Conservation (phyloP, 1,140 invertebrate species). For the Dendrolimus kikuchii region DNA sequence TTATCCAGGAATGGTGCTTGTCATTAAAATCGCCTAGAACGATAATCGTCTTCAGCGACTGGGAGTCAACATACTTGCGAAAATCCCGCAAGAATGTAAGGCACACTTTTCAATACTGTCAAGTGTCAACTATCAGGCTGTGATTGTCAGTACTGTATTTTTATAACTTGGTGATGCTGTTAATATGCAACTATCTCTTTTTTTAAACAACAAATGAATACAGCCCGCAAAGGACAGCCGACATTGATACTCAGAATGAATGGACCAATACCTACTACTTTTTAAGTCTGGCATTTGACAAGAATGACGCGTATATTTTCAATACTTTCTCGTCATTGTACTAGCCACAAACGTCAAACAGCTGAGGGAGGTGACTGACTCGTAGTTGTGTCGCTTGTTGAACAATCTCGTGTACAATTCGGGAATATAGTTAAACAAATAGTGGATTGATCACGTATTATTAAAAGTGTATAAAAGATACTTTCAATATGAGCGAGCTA, state of each 20-base stretch:
- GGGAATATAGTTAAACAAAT: slow-evolving; percentile 29
- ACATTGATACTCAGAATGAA: slow-evolving; percentile 6
- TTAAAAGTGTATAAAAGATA: slow-evolving; percentile 21
- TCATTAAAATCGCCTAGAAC: too few relatives aligned
- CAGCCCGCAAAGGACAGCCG: too few relatives aligned
- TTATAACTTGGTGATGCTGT: too few relatives aligned
- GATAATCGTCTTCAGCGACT: too few relatives aligned
- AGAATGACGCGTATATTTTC: slow-evolving; percentile 69
- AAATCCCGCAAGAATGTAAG: too few relatives aligned
- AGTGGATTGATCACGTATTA: slow-evolving; percentile 18
- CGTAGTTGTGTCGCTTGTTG: slow-evolving; percentile 62
- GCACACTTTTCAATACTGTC: too few relatives aligned
- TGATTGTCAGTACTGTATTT: too few relatives aligned
- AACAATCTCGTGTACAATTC: slow-evolving; percentile 41
- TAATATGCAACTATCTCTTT: too few relatives aligned
- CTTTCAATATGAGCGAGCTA: slow-evolving; percentile 78
- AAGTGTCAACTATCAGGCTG: too few relatives aligned
- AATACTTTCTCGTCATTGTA: slow-evolving; percentile 65
- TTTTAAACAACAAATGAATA: too few relatives aligned
- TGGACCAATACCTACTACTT: slow-evolving; percentile 2
- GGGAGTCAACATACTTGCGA: too few relatives aligned
- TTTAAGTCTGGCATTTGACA: slow-evolving; percentile 11
- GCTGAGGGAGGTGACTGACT: slow-evolving; percentile 71
- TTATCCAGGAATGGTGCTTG: too few relatives aligned
- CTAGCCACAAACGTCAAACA: slow-evolving; percentile 63